Conservation (phyloP, 2,797 vertebrate species). For the Catostomus latipinnis region DNA sequence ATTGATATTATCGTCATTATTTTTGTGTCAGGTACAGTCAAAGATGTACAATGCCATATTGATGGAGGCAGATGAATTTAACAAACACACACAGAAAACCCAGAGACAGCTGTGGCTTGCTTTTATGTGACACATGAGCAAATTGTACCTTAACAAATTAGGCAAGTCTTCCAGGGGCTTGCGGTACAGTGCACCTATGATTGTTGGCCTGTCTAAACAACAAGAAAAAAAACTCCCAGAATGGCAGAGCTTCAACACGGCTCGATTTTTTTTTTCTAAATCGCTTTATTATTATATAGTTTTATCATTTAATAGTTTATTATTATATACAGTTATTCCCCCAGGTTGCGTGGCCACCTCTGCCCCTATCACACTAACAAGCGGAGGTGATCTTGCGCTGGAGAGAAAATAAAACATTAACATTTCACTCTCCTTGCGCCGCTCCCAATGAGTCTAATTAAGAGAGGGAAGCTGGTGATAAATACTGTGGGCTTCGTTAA, state of each 20-base stretch:
- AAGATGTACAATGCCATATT: conserved; percentile 31
- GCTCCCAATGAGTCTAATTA: conserved; percentile 75
- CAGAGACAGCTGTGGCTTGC: conserved; percentile 29
- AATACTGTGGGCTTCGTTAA: conserved; percentile 76
- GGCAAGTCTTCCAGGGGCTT: conserved; percentile 30
- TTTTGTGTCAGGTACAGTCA: conserved; percentile 22
- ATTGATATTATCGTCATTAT: conserved; percentile 39
- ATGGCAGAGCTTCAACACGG: not conserved
- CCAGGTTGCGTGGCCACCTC: conserved; percentile 25
- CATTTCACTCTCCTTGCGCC: conserved; percentile 57
- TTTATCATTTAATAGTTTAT: no score
- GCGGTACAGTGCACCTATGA: conserved; percentile 8
- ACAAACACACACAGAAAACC: conserved; percentile 30
- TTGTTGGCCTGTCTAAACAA: conserved; percentile 31
- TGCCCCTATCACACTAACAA: conserved; percentile 43
- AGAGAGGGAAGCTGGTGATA: conserved; percentile 63
- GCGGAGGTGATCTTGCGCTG: conserved; percentile 47
- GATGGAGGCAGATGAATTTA: conserved; percentile 21
- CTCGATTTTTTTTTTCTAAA: conserved; percentile 13
- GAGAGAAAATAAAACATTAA: conserved; percentile 59
- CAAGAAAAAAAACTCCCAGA: not conserved
- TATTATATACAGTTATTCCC: conserved; percentile 16
- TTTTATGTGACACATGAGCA: conserved; percentile 53
- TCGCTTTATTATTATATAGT: conserved; percentile 1
- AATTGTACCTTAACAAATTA: conserved; percentile 54